Base-by-base conservation (phyloP, 2,113 vertebrate genomes). In the Acanthisitta chloris region DNA sequence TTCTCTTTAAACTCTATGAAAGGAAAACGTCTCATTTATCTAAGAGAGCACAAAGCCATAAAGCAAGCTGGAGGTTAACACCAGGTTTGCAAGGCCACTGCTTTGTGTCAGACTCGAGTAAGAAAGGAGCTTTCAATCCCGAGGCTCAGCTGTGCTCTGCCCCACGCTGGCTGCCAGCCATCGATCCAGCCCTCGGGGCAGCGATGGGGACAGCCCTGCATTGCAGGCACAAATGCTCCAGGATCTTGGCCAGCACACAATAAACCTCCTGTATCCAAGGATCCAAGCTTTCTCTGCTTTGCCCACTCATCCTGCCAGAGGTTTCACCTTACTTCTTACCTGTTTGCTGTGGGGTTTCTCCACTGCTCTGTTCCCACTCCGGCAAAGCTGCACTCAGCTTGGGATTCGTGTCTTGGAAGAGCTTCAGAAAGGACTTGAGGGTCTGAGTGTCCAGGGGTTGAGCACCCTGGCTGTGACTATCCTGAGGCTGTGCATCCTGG, bases 1-100 rank as follows among this genome's bases (percentile, higher is more conserved):
- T 98, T 98, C 98, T 94, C 97, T 98, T 98, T 98, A 97, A 98
- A 98, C 96, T 97, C 89, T 95, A 94, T 97, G 97, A 98, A 98
- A 98, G 97, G 95, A 96, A 98, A 98, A 96, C 16, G 88, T 92
- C 96, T 98, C 97, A 97, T 97, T 98, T 98, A 97, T 98, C 96
- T 97, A 96, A 93, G 24, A 84, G 94, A 97, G 91, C 97, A 98
- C 96, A 98, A 98, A 98, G 96, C 96, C 93, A 89, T 85, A 89
- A 94, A 97, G 98, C 94, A 94, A 96, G 94, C 94, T 97, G 96
- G 90, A 97, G 97, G 98, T 98, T 98, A 98, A 97, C 95, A 91
- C 73, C 94, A 96, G 96, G 96, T 97, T 97, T 97, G 97, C 96
- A 83, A 97, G 97, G 97, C 97, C 95, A 94, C 57, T 71, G 93